Base-by-base conservation (phyloP, 2,113 vertebrate species). In the Polyodon spathula region DNA sequence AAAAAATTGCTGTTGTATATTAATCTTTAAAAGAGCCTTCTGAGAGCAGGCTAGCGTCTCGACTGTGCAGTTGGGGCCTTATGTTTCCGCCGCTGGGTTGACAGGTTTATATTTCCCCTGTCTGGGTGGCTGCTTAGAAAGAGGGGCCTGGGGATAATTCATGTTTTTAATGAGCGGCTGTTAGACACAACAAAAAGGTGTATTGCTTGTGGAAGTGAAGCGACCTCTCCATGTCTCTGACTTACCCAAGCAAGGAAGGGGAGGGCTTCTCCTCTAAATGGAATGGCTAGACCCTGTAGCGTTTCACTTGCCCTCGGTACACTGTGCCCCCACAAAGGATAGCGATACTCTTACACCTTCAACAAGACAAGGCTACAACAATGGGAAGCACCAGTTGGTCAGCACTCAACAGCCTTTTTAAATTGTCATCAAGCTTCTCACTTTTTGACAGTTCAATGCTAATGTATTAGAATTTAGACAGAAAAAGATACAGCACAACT, bases 61-160 rank as follows among this genome's bases (percentile, higher is more conserved):
- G 46, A 50, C 46, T 50, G 10, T 12, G 46, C 46, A 12, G 10
- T 43, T 43, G 11, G 46, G 10, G 46, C n/a, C 46, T 50, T 1
- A 4, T 50, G 46, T 4, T 50, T n/a, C 46, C n/a, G 46, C 46
- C 46, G 11, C 8, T 50, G 46, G 46, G 46, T 50, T 50, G 46
- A 50, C 46, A 50, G 46, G 46, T 50, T 50, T 50, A n/a, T n/a
- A 50, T n/a, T 50, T n/a, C 46, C 46, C 46, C 46, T 50, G 46
- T 50, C 46, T 50, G 46, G 46, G 46, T 14, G n/a, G 46, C n/a
- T 10, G 46, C 46, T 50, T 50, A n/a, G 11, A n/a, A 50, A 50
- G 46, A 50, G 46, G 10, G n/a, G 46, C 46, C 46, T 50, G 46
- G 46, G 46, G 46, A 50, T 50, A 50, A 50, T 12, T 7, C 46